Base-by-base conservation (phyloP, 2,888 invertebrate genomes). In the Cenopis cana region DNA sequence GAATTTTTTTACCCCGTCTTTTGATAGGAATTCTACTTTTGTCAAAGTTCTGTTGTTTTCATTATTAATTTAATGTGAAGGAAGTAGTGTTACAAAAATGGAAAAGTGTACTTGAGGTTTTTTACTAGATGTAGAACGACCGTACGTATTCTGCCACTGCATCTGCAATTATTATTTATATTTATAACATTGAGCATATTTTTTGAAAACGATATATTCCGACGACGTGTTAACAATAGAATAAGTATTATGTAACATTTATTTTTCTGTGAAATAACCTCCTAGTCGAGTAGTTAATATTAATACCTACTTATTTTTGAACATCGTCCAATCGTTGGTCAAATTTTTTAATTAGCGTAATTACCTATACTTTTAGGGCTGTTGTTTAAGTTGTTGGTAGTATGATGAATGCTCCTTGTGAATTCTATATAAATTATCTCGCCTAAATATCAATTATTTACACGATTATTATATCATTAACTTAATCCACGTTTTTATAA, bases 41-140 rank as follows among this genome's bases (percentile, higher is more conserved):
- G 88, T 87, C 87, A 88, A 87, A 85, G 72, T 82, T 88, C 84
- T 79, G 74, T 84, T 82, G 79, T 85, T 83, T 85, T 81, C 79
- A 80, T 81, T 76, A 79, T 78, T 83, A 78, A 81, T 83, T 85
- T 80, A 81, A 79, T 77, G 77, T 76, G 75, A 77, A 78, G 71
- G 74, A 79, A 71, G 81, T 83, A 85, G 84, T 82, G 74, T 80
- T 82, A 80, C 84, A 83, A 81, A 74, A 82, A 79, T 77, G 38
- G 55, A 60, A 75, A 85, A 84, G 84, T 85, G 83, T 85, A 83
- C 81, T 85, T 86, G 83, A 80, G 77, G 80, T 85, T 83, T 83
- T 82, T 77, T 81, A 83, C 77, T 75, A 76, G 76, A 77, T 54
- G 71, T 72, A 69, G 55, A 70, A 50, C 41, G 49, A 54, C n/a